Evolutionary conservation across 2,888 invertebrate genomes (phyloP), one percentile per base, ranked within the genome.

Genomic region (Diarsia rubi): DNA sequence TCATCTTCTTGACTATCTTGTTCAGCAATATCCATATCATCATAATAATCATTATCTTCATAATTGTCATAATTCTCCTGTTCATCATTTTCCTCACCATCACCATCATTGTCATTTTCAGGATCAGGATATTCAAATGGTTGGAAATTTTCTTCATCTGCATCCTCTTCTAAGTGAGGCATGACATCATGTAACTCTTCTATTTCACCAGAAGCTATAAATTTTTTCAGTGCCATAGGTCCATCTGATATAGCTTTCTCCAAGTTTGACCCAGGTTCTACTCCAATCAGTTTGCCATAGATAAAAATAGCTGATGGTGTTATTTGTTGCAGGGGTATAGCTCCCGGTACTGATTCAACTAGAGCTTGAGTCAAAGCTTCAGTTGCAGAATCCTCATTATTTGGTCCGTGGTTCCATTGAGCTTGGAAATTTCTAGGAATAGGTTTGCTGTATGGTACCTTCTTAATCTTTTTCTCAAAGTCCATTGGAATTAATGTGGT

Each of bases 341-440:
- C 98, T 66, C 98, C 98, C 1, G 98, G 98, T 4, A 98, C 98
- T 85, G 98, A 98, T 92, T 98, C 98, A 62, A 97, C 97, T 81
- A 98, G 97, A 64, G 98, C 97, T 91, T 98, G 98, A 88, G 97
- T 97, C 73, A 98, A 95, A 81, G 98, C 97, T 89, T 98, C 98
- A 78, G 92, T 91, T 68, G 94, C 89, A 76, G 94, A 91, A 76
- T 97, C 97, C 78, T 97, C 96, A 52, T 96, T 95, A 66, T 97
- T 97, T 47, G 95, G 94, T 71, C 98, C 98, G 92, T 98, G 98
- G 89, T 98, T 98, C 99, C 99, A 99, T 86, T 99, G 99, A n/a
- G 98, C 98, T 95, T 99, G 99, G 96, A 99, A 99, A 91, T 99
- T 98, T 88, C 98, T 98, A 4, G 99, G 99, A 92, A 99, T 99